Conservation (phyloP, 2,113 vertebrate genomes). For the Ceyx melanurus region DNA sequence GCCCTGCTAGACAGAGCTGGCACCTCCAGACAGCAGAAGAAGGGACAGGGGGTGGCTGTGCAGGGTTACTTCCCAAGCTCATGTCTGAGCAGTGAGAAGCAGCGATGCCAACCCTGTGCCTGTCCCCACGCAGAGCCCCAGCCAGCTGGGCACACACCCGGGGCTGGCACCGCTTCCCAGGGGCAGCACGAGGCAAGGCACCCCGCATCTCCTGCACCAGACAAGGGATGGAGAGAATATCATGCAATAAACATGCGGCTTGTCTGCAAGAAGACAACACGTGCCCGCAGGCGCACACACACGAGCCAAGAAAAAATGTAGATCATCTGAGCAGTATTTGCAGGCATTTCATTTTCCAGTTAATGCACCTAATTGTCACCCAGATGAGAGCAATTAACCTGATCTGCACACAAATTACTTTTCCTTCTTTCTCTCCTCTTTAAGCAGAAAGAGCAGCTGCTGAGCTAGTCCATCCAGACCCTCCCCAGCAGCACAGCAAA, state of each 20-base stretch:
- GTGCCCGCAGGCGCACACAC: not conserved
- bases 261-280: rapidly evolving
- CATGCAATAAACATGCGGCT: rapidly evolving
- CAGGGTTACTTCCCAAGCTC: not conserved
- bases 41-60: rapidly evolving
- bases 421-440: not conserved
- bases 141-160: rapidly evolving
- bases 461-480: rapidly evolving
- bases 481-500: rapidly evolving
- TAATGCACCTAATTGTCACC: not conserved
- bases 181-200: rapidly evolving
- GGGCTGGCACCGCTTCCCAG: not conserved
- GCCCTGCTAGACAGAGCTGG: no score
- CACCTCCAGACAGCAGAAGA: not conserved
- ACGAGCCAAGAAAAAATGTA: rapidly evolving
- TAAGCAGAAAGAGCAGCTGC: not conserved
- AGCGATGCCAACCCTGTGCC: rapidly evolving
- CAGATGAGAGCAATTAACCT: not conserved
- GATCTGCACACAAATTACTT: not conserved
- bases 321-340: not conserved
- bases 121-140: rapidly evolving
- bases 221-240: not conserved
- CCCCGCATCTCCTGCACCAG: not conserved
- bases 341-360: not conserved
- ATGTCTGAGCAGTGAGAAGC: not conserved